phyloP scores from a whole-genome alignment of 2,888 invertebrate genomes.

The Limulus polyphemus region DNA sequence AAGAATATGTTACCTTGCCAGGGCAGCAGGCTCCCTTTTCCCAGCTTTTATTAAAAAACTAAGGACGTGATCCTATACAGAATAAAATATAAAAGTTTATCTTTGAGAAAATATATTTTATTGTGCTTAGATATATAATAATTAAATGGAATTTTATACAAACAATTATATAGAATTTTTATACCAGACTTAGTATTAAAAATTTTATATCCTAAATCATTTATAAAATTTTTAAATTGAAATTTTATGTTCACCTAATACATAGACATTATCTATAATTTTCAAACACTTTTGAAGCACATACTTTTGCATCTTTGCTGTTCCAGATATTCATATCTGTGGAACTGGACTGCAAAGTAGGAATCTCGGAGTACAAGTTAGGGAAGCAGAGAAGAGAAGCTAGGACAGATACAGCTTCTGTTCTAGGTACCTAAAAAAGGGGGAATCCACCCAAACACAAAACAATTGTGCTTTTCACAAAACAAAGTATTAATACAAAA shows the following conservation, averaged over 20 bases:
- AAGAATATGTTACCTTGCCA: conserved; percentile 50
- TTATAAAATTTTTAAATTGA: too few relatives aligned
- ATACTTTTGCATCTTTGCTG: conserved; percentile 61
- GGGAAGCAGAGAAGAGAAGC: conserved; percentile 75
- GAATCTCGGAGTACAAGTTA: conserved; percentile 51
- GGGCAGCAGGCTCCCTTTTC: conserved; percentile 71
- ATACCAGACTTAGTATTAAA: too few relatives aligned
- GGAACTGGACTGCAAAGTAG: conserved; percentile 54
- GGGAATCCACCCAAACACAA: too few relatives aligned
- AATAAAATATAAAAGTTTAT: conserved; percentile 28
- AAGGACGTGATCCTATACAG: conserved; percentile 64
- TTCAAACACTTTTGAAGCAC: background rate
- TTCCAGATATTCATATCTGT: conserved; percentile 46
- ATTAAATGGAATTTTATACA: too few relatives aligned
- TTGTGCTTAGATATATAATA: too few relatives aligned
- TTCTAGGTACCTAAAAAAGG: conserved; percentile 55
- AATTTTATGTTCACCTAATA: too few relatives aligned
- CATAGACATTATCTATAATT: too few relatives aligned
- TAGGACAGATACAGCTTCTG: conserved; percentile 78
- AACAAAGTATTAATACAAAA: too few relatives aligned
- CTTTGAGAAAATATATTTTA: too few relatives aligned
- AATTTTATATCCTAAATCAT: too few relatives aligned
- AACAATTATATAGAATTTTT: too few relatives aligned
- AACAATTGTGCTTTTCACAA: too few relatives aligned
- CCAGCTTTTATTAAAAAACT: conserved; percentile 76